Evolutionary conservation across 2,797 vertebrate species (phyloP).

Genomic region (Notoglanidium macrostoma): DNA sequence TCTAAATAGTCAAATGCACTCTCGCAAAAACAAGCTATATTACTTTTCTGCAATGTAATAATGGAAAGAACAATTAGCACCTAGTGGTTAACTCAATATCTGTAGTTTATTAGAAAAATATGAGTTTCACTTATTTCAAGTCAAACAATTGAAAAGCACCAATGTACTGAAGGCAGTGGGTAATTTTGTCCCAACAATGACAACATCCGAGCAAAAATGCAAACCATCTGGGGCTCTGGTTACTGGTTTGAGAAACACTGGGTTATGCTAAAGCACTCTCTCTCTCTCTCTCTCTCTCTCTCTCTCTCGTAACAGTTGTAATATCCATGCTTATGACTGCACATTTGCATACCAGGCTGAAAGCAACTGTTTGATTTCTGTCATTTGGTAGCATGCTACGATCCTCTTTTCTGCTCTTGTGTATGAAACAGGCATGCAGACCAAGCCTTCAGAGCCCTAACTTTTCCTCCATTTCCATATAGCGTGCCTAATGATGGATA

Average conservation of each 20-base stretch:
- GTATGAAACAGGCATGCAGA: slow-evolving; percentile 64
- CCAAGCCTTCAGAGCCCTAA: slow-evolving; percentile 53
- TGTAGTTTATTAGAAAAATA: background rate
- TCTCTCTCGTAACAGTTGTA: slow-evolving; percentile 11
- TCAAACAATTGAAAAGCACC: background rate
- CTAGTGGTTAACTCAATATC: background rate
- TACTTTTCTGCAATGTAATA: background rate
- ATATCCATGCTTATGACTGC: slow-evolving; percentile 17
- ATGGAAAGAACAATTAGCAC: background rate
- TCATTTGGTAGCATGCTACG: slow-evolving; percentile 61
- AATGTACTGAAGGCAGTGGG: background rate
- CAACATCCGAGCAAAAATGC: slow-evolving; percentile 4
- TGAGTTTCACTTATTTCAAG: background rate
- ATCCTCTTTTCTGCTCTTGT: slow-evolving; percentile 57
- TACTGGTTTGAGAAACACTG: slow-evolving; percentile 27
- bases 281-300: background rate
- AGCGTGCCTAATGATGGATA: slow-evolving; percentile 70
- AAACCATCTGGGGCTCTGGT: slow-evolving; percentile 7
- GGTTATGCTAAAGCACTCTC: background rate
- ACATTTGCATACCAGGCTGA: slow-evolving; percentile 1
- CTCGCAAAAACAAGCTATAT: background rate
- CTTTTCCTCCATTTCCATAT: slow-evolving; percentile 58
- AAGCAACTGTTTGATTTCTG: slow-evolving; percentile 43
- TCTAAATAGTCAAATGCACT: background rate
- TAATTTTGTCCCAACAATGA: background rate